Percentiles rank a stretch among this genome's conserved stretches.
Conservation (phyloP, 2,113 vertebrate genomes). For the Gadus chalcogrammus region DNA sequence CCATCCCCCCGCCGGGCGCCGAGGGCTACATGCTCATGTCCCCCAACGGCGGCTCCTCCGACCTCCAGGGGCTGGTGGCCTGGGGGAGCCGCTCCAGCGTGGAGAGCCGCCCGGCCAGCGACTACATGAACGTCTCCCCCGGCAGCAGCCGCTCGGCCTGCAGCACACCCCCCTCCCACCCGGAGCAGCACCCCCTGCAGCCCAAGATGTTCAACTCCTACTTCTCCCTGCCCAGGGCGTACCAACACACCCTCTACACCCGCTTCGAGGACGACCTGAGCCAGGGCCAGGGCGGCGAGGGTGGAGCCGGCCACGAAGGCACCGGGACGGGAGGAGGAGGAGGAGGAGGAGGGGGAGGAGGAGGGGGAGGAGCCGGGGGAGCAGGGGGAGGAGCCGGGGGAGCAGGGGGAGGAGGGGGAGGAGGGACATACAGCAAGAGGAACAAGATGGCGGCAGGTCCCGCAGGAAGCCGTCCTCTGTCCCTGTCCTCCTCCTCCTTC, state of each 20-base stretch:
- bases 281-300: constrained; percentile 63
- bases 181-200: constrained; percentile 66
- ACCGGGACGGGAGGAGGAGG: constrained; percentile 38
- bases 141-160: constrained; percentile 69
- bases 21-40: constrained; percentile 81
- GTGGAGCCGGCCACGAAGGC: constrained; percentile 37
- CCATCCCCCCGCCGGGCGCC: constrained; percentile 61
- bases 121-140: constrained; percentile 82
- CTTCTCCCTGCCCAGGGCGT: constrained; percentile 74
- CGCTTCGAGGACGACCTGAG: constrained; percentile 70
- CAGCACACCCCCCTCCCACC: constrained; percentile 68
- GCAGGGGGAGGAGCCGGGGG: constrained; percentile 17
- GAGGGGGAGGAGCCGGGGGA: constrained; percentile 36
- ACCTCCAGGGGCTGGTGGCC: constrained; percentile 59
- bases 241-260: constrained; percentile 69
- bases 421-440: constrained; percentile 53
- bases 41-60: constrained; percentile 74
- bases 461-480: constrained; percentile 60
- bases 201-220: constrained; percentile 75
- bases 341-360: constrained; percentile 45
- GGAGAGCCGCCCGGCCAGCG: constrained; percentile 64
- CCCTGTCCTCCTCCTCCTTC: constrained; percentile 79
- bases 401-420: constrained; percentile 44
- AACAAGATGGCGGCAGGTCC: constrained; percentile 61
- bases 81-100: constrained; percentile 67